Evolutionary conservation across 2,113 vertebrate species (phyloP).

Genomic region (Catharus minimus): DNA sequence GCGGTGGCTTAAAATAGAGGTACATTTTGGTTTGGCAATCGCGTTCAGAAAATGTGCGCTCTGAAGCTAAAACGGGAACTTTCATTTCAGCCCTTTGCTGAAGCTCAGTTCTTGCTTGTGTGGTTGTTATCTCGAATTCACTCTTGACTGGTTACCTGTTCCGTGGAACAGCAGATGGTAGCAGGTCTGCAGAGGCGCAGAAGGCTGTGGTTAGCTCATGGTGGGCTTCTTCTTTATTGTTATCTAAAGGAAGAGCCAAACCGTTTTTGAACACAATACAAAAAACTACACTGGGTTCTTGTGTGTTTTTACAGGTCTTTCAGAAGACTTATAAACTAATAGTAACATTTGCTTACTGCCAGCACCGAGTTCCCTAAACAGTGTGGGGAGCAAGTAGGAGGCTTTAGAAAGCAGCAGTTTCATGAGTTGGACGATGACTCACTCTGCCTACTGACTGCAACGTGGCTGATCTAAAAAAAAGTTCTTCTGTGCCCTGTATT

Average conservation of each 20-base stretch:
- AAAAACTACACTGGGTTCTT: background rate
- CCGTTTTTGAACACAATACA: background rate
- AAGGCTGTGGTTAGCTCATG: background rate
- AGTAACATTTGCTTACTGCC: constrained; percentile 59
- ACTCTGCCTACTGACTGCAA: constrained; percentile 75
- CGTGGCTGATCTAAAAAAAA: constrained; percentile 71
- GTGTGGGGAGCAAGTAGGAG: constrained; percentile 67
- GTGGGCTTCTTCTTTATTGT: background rate
- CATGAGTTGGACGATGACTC: constrained; percentile 73
- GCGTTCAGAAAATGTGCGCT: background rate
- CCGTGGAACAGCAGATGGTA: background rate
- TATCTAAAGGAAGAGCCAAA: background rate
- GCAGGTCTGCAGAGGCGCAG: background rate
- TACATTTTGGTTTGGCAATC: background rate
- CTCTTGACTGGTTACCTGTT: background rate
- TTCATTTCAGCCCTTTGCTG: background rate
- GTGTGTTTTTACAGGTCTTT: constrained; percentile 25
- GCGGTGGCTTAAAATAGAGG: background rate
- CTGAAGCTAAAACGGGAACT: background rate
- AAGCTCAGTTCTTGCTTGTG: background rate
- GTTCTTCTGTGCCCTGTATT: constrained; percentile 33
- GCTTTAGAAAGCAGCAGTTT: constrained; percentile 61
- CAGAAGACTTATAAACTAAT: constrained; percentile 51
- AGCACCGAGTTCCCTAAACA: constrained; percentile 38
- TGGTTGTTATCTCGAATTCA: background rate